Evolutionary conservation across 1,140 invertebrate species (phyloP).

Genomic region (Hylaeus volcanicus): DNA sequence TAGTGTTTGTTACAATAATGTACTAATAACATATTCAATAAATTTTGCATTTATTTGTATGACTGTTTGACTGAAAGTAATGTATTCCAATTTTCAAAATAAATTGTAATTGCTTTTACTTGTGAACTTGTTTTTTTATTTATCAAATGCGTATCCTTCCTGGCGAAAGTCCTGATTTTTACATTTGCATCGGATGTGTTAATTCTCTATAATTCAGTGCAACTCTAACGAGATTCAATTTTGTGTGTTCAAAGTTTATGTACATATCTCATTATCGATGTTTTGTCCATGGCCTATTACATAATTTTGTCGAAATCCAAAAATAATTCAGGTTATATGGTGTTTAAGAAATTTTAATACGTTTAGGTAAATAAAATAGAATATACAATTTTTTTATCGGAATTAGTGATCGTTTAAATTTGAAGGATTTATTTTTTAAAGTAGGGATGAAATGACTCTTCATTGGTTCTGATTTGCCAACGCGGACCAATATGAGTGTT

Average conservation of each 20-base stretch:
- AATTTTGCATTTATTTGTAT: slow-evolving; percentile 21
- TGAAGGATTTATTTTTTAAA: background rate
- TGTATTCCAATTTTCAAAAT: slow-evolving; percentile 14
- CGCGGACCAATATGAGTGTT: slow-evolving; percentile 69
- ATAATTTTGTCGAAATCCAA: too few species aligned
- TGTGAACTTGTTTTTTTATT: background rate
- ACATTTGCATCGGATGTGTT: too few species aligned
- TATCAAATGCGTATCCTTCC: background rate
- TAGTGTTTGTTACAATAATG: background rate
- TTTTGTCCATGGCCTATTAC: too few species aligned
- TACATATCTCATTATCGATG: too few species aligned
- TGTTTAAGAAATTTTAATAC: background rate
- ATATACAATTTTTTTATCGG: background rate
- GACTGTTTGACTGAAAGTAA: background rate
- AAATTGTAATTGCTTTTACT: slow-evolving; percentile 2
- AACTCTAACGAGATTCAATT: too few species aligned
- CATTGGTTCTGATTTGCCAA: slow-evolving; percentile 65
- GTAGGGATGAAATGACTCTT: background rate
- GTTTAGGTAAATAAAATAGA: background rate
- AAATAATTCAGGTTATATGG: too few species aligned
- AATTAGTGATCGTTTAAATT: background rate
- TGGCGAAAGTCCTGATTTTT: too few species aligned
- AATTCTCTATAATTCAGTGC: too few species aligned
- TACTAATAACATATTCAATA: slow-evolving; percentile 1
- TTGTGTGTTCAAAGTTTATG: too few species aligned